Conservation (phyloP, 2,797 vertebrate species). For the Dermochelys coriacea region DNA sequence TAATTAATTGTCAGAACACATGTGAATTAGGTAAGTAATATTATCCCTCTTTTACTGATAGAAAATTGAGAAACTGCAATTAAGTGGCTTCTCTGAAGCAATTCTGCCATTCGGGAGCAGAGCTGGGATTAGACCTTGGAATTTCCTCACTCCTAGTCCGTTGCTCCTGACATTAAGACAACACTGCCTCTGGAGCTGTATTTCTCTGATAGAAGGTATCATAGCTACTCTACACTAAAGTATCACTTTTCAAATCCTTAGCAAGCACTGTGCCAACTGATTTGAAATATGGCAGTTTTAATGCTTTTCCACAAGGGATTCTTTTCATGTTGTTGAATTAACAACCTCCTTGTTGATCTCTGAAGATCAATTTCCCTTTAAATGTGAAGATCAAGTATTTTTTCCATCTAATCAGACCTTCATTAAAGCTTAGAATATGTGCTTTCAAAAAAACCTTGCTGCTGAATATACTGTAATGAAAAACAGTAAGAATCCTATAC, state of each 20-base stretch:
- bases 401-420: slow-evolving; percentile 24
- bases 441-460: not conserved
- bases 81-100: not conserved
- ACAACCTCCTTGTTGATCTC: not conserved
- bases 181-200: not conserved
- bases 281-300: not conserved
- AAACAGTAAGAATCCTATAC: not conserved
- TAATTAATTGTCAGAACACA: not conserved
- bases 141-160: slow-evolving; percentile 4
- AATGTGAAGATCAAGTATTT: not conserved
- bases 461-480: slow-evolving; percentile 4
- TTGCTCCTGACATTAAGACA: not conserved
- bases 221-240: not conserved
- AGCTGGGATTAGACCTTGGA: not conserved
- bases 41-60: not conserved
- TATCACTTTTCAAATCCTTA: slow-evolving; percentile 38
- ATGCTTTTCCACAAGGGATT: not conserved
- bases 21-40: not conserved
- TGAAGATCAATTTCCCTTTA: slow-evolving; percentile 3
- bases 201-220: not conserved
- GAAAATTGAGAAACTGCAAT: not conserved
- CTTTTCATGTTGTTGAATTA: slow-evolving; percentile 14
- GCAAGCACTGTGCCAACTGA: not conserved
- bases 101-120: not conserved
- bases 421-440: not conserved